A percentile compares a stretch with the other conserved stretches of the same genome.
These are phyloP conservation scores for Daubentonia madagascariensis DNA, from an alignment of 2,113 vertebrate species.

Conservation along the genomic window DNA sequence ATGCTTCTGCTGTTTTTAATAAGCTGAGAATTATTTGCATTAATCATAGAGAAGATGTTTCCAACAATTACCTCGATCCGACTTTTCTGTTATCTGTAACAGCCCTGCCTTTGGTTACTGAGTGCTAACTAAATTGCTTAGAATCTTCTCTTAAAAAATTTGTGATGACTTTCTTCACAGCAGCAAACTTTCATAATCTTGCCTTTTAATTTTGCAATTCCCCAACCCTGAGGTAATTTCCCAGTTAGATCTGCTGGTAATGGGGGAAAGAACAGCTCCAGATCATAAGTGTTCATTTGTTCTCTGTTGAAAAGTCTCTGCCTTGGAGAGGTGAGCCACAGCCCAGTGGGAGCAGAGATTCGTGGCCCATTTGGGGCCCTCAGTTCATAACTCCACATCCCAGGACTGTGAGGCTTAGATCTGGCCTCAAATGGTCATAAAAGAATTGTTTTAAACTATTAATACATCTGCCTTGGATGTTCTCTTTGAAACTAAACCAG, in stretches of 20 bases:
- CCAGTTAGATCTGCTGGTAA: neutral
- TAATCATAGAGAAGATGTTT: conserved; percentile 31
- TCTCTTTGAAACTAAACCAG: neutral
- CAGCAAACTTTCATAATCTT: conserved; percentile 14
- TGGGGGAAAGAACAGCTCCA: neutral
- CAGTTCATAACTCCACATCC: neutral
- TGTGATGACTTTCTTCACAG: neutral
- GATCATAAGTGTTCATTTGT: neutral
- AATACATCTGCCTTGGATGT: neutral
- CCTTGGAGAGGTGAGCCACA: neutral
- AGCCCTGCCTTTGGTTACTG: neutral
- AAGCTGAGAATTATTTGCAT: conserved; percentile 38
- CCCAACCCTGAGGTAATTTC: conserved; percentile 24
- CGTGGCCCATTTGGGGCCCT: neutral
- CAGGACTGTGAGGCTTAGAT: neutral
- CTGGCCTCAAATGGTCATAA: neutral
- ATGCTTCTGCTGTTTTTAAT: conserved; percentile 23
- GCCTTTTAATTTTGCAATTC: neutral
- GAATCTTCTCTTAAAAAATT: conserved; percentile 22
- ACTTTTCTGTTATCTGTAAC: neutral
- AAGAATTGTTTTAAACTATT: neutral
- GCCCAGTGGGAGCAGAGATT: neutral
- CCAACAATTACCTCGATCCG: conserved; percentile 2
- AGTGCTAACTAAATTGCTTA: neutral
- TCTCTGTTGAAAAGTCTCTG: neutral